Base-by-base conservation (phyloP, 1,140 invertebrate genomes). In the Eupeodes corollae region DNA sequence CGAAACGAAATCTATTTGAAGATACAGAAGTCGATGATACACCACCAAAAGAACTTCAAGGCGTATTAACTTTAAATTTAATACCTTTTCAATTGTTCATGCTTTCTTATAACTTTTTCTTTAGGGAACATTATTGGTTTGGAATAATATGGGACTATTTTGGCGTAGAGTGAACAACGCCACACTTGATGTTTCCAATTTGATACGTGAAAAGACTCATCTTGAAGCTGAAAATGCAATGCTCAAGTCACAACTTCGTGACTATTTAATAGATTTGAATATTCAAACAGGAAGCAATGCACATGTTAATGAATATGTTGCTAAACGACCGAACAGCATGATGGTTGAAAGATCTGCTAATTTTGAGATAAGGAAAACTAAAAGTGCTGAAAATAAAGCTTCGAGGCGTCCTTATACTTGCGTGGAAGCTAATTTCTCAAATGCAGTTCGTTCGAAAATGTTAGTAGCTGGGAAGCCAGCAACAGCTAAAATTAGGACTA, bases 101-200 rank as follows among this genome's bases (percentile, higher is more conserved):
- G 3, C 10, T 35, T 35, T n/a, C 12, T 35, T 35, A 10, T 35
- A n/a, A 8, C 32, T 13, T n/a, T 15, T 6, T 35, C 12, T 35
- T 35, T 10, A 35, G 34, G 11, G 3, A 26, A 26, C 21, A 5
- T 8, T 26, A 5, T 26, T 26, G 21, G 21, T 26, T 26, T 26
- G 21, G 21, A 26, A 26, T 26, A 26, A 26, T 26, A 58, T 68
- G 61, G 63, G 68, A 6, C 58, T 56, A 3, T 68, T 68, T 40
- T 68, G 66, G 66, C 49, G 57, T 12, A 59, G 65, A 6, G 63
- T 63, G 5, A 68, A 68, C 47, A 59, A 64, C 35, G 63, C 58
- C 1, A 52, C 54, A 16, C 55, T 68, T 30, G 66, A 68, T 42
- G 56, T 61, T 15, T 60, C 59, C 14, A 61, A 57, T 34, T 46